Percentiles rank a stretch among this genome's conserved stretches.
Conservation (phyloP, 2,113 vertebrate species). For the Martes martes region DNA sequence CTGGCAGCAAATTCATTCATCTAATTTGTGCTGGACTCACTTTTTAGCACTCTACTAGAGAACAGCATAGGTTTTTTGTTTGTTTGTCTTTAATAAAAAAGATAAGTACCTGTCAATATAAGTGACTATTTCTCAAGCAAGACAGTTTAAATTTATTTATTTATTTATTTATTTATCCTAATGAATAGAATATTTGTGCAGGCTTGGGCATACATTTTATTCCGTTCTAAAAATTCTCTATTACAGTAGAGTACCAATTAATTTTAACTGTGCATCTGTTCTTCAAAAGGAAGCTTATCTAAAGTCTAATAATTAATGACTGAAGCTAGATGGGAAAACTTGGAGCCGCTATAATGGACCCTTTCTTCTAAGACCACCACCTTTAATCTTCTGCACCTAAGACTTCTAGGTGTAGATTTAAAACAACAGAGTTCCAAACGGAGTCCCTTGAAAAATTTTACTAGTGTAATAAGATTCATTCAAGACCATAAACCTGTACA, state of each 20-base stretch:
- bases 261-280: neutral
- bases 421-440: neutral
- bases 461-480: neutral
- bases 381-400: neutral
- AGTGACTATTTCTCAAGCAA: neutral
- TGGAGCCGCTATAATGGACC: neutral
- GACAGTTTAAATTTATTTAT: neutral
- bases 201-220: neutral
- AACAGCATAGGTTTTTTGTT: neutral
- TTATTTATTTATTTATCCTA: neutral
- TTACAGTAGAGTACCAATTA: neutral
- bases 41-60: neutral
- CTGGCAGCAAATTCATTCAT: neutral
- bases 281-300: neutral
- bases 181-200: neutral
- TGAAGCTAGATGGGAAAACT: neutral
- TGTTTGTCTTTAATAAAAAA: neutral
- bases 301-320: neutral
- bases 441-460: neutral
- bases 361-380: neutral
- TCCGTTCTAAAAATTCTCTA: neutral
- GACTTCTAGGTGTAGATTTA: neutral
- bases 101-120: neutral
- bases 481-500: neutral
- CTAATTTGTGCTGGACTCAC: neutral